Conservation (phyloP, 1,140 invertebrate species). For the Melipona quadrifasciata region DNA sequence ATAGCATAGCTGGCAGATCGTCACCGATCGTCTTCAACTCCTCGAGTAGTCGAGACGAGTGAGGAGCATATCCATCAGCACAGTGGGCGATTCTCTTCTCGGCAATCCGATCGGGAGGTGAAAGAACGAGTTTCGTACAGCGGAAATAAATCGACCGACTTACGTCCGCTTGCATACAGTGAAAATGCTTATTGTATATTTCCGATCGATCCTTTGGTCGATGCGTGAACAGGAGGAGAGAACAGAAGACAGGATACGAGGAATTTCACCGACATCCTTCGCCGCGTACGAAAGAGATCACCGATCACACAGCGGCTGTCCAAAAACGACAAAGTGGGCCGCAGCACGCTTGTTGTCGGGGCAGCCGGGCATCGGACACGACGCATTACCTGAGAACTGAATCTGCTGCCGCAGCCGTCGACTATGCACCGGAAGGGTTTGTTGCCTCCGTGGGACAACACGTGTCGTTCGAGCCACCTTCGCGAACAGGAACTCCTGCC, state of each 20-base stretch:
- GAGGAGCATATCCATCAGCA: too few relatives aligned
- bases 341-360: background rate
- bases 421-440: slow-evolving; percentile 98
- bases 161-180: too few relatives aligned
- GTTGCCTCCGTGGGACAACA: slow-evolving; percentile 94
- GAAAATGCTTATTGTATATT: too few relatives aligned
- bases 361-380: slow-evolving; percentile 6
- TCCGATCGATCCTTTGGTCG: too few relatives aligned
- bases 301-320: background rate
- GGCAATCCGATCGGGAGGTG: too few relatives aligned
- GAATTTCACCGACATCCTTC: too few relatives aligned
- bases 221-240: background rate
- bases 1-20: too few relatives aligned
- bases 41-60: too few relatives aligned
- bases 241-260: background rate
- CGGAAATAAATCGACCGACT: too few relatives aligned
- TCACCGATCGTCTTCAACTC: too few relatives aligned
- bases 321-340: background rate
- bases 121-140: too few relatives aligned
- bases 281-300: background rate
- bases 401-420: slow-evolving; percentile 94
- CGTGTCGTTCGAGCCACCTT: slow-evolving; percentile 96
- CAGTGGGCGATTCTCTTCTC: too few relatives aligned
- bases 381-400: slow-evolving; percentile 91
- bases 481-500: slow-evolving; percentile 94